Conservation (phyloP, 2,797 vertebrate species). For the Sebastes iracundus region DNA sequence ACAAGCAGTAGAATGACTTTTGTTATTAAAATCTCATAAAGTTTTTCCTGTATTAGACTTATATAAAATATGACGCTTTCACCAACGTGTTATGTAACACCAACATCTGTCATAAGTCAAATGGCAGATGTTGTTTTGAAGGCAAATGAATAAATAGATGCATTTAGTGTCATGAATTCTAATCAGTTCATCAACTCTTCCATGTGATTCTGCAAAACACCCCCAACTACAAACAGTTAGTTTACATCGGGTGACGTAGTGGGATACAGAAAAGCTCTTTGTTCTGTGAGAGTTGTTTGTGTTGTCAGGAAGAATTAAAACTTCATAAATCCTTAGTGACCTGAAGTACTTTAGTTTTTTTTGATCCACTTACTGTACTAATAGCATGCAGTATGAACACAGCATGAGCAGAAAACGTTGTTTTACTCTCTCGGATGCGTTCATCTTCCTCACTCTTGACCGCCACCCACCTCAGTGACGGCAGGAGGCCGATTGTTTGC, state of each 20-base stretch:
- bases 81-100: neutral
- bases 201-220: neutral
- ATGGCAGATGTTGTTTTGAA: constrained; percentile 3
- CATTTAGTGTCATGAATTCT: neutral
- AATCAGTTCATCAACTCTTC: neutral
- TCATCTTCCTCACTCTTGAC: neutral
- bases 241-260: neutral
- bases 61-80: neutral
- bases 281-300: neutral
- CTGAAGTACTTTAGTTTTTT: neutral
- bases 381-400: neutral
- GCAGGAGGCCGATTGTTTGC: neutral
- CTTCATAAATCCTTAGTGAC: neutral
- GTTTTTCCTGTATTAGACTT: neutral
- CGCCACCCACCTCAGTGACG: neutral
- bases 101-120: neutral
- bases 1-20: no score
- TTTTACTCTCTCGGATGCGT: neutral
- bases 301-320: neutral
- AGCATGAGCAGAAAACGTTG: neutral
- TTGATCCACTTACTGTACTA: neutral
- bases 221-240: neutral
- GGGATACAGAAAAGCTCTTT: neutral
- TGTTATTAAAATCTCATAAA: neutral
- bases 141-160: neutral